Percentiles rank a stretch among this genome's conserved stretches.
Evolutionary conservation across 23 tunicate genomes (phyloP).

Genomic region (Phallusia fumigata): DNA sequence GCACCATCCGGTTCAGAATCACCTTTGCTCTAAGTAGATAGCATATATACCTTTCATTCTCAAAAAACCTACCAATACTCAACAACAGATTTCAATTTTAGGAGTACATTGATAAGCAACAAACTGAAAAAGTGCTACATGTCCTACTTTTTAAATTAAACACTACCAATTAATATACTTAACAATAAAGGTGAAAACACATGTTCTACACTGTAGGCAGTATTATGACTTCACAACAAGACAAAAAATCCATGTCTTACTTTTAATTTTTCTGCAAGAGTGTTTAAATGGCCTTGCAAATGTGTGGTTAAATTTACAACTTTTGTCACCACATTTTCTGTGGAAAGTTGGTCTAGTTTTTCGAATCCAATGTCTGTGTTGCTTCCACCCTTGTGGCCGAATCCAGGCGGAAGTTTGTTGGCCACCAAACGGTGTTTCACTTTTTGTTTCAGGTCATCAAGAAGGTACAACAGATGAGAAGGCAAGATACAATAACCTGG

Average conservation of each 20-base stretch:
- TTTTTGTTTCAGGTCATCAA: constrained; percentile 56
- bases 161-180: too few relatives aligned
- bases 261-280: constrained; percentile 23
- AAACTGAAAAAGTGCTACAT: too few relatives aligned
- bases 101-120: too few relatives aligned
- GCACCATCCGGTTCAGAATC: background rate
- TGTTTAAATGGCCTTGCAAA: constrained; percentile 56
- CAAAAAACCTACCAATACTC: too few relatives aligned
- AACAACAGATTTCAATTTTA: too few relatives aligned
- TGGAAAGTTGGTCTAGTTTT: constrained; percentile 38
- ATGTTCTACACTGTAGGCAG: too few relatives aligned
- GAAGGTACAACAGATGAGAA: constrained; percentile 37
- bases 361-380: constrained; percentile 57
- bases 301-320: constrained; percentile 32
- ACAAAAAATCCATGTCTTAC: too few relatives aligned
- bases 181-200: too few relatives aligned
- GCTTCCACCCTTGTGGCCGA: constrained; percentile 27
- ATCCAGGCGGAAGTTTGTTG: constrained; percentile 17
- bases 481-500: constrained; percentile 23
- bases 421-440: constrained; percentile 35
- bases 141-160: background rate
- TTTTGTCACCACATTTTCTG: constrained; percentile 1
- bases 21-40: too few relatives aligned
- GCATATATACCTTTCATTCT: too few relatives aligned
- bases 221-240: too few relatives aligned